Percentiles rank a stretch among this genome's conserved stretches.
These are phyloP conservation scores for Idaea straminata DNA, from an alignment of 2,888 invertebrate genomes.

Conservation along the genomic window DNA sequence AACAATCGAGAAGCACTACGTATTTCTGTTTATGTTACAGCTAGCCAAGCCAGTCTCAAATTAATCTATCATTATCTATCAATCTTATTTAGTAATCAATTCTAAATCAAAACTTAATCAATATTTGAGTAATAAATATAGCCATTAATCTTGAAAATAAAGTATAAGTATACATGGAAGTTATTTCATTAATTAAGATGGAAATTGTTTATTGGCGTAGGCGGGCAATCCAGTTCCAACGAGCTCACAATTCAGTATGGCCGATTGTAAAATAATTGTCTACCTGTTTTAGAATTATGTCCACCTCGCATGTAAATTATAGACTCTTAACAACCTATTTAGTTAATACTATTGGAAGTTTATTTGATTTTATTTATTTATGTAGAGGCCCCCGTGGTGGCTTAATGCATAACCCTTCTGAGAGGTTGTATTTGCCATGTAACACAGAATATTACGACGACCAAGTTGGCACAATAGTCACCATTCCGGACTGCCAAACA, in stretches of 20 bases:
- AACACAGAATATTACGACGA: too few species aligned
- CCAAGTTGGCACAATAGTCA: too few species aligned
- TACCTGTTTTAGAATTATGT: conserved; percentile 39
- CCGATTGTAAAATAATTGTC: conserved; percentile 45
- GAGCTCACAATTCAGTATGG: conserved; percentile 44
- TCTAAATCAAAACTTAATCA: conserved; percentile 17
- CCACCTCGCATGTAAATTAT: conserved; percentile 37
- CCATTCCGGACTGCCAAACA: too few species aligned
- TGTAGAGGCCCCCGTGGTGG: background rate
- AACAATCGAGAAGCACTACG: background rate
- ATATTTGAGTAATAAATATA: conserved; percentile 23
- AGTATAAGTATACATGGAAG: conserved; percentile 33
- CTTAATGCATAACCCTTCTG: background rate
- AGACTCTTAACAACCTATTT: conserved; percentile 18
- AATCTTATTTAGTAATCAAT: conserved; percentile 5
- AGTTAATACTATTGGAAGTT: conserved; percentile 1
- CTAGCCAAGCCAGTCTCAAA: background rate
- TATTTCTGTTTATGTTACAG: background rate
- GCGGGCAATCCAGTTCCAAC: conserved; percentile 52
- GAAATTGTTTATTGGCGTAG: conserved; percentile 55
- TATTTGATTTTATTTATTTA: background rate
- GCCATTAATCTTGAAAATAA: conserved; percentile 26
- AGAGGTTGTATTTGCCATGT: background rate
- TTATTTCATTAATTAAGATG: conserved; percentile 57
- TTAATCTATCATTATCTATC: background rate